These are phyloP conservation scores for Tipula vernalis DNA, from an alignment of 2,888 invertebrate genomes.

Conservation along the genomic window DNA sequence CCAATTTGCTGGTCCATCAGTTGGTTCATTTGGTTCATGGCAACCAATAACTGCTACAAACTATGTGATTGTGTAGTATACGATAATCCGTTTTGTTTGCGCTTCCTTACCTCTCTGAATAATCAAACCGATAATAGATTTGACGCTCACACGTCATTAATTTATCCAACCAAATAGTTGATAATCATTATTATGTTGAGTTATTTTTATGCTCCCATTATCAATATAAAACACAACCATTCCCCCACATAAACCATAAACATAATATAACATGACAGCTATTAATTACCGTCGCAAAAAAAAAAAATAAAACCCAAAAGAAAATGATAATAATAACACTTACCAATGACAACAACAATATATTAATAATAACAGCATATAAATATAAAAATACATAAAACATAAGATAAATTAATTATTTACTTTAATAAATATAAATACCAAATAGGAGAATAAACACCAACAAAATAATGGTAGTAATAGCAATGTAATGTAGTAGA, in stretches of 20 bases:
- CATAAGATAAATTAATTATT: not conserved
- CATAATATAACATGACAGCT: not conserved
- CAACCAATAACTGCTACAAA: too few species aligned
- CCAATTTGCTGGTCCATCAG: too few species aligned
- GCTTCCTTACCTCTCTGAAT: too few species aligned
- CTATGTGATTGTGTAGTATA: too few species aligned
- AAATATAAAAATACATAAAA: not conserved
- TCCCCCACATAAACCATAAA: not conserved
- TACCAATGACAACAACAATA: not conserved
- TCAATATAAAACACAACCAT: not conserved
- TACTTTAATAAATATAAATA: not conserved
- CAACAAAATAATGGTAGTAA: not conserved
- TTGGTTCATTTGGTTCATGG: too few species aligned
- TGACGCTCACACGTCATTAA: too few species aligned
- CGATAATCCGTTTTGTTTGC: too few species aligned
- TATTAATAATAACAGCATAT: not conserved
- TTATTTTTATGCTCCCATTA: not conserved
- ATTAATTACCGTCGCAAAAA: not conserved
- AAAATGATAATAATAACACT: not conserved
- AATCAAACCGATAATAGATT: too few species aligned
- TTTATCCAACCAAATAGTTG: too few species aligned
- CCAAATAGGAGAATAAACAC: not conserved
- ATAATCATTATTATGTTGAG: too few species aligned
- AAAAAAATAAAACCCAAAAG: not conserved
- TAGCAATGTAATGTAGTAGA: not conserved